Conservation (phyloP, 2,888 invertebrate genomes). For the Drosophila atripex region DNA sequence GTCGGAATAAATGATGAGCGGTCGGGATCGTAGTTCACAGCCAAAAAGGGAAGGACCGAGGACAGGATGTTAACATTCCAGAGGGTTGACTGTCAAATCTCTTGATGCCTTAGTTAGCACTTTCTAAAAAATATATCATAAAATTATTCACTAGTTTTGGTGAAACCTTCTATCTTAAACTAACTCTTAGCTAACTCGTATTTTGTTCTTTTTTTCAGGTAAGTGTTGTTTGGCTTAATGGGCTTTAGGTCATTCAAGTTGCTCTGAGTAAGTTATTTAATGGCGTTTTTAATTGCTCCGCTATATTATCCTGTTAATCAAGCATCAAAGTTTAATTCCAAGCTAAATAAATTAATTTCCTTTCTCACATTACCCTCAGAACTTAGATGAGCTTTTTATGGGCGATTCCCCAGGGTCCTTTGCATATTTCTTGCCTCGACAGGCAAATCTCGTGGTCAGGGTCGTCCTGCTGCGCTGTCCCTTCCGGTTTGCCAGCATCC, state of each 20-base stretch:
- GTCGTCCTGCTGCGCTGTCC: conserved; percentile 49
- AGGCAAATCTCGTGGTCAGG: conserved; percentile 56
- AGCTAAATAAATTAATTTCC: conserved; percentile 1
- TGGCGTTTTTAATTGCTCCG: neutral
- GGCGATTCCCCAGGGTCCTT: conserved; percentile 29
- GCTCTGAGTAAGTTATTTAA: conserved; percentile 14
- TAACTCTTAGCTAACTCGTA: neutral
- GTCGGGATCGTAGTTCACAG: conserved; percentile 2
- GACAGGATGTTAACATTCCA: neutral
- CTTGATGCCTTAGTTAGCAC: conserved; percentile 3
- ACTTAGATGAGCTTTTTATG: conserved; percentile 37
- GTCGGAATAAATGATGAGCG: conserved; percentile 35
- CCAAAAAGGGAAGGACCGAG: conserved; percentile 1
- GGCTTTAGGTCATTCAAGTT: neutral
- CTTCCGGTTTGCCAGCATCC: conserved; percentile 55
- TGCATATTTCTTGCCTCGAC: conserved; percentile 45
- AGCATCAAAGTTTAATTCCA: conserved; percentile 14
- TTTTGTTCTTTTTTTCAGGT: conserved; percentile 42
- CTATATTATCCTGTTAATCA: conserved; percentile 12
- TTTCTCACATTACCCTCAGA: conserved; percentile 5
- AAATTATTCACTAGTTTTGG: neutral
- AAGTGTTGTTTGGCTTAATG: conserved; percentile 42
- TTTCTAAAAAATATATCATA: neutral
- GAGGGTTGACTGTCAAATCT: neutral
- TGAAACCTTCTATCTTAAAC: neutral